Evolutionary conservation across 1,140 invertebrate genomes (phyloP), one percentile per base, ranked within the genome.

Genomic region (Tetramorium alpestre): DNA sequence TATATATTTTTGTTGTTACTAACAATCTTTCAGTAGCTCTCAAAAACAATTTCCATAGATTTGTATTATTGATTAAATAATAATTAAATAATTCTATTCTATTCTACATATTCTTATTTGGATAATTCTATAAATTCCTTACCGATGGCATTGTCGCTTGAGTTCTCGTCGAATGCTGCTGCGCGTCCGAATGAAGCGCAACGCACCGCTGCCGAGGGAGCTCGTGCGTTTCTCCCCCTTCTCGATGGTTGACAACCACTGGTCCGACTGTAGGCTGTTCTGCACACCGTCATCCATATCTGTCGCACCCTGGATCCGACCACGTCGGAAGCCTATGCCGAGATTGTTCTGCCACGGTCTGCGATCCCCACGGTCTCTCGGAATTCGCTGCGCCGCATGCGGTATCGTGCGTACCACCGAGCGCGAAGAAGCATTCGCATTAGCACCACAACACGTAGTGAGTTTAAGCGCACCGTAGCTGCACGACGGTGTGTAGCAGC

Each of bases 111-210:
- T 33, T 69, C 0, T 25, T 22, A 41, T 54, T 67, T 2, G 7
- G 38, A 81, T 56, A 54, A 41, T 81, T 86, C 2, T 22, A 4
- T 33, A 33, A 41, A 41, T 80, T 44, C 11, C 93, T 94, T 88
- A 94, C 94, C 93, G 91, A 93, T 93, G 93, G 62, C 86, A 82
- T 64, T 95, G 93, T 84, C 93, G 91, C 88, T 94, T 94, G 44
- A 93, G 88, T 78, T 93, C 93, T 72, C 93, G 91, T 64, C 94
- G 91, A 69, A 95, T 90, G 89, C 94, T 95, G 89, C 92, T 93
- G 16, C 94, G 93, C 86, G 92, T 93, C 56, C 94, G 93, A 81
- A 94, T 95, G 73, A 94, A 95, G n/a, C 93, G 91, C 44, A 94
- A 85, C 25, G 93, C 93, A 56, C 93, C 93, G 82, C 90, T 91